Conservation (phyloP, 2,888 invertebrate genomes). For the Julus scanicus region DNA sequence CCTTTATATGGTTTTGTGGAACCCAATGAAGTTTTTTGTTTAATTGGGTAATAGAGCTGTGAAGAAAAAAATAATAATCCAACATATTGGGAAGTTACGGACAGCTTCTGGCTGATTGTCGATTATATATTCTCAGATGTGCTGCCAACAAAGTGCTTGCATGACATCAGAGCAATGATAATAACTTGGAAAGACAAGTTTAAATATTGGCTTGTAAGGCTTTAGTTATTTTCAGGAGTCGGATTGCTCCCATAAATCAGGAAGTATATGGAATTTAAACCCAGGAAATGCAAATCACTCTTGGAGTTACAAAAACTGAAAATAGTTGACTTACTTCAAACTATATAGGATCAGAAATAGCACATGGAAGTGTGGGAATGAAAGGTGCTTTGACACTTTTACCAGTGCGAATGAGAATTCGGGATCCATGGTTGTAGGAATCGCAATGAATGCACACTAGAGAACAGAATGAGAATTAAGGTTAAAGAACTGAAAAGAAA, state of each 20-base stretch:
- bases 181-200: no score
- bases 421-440: background rate
- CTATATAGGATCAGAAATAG: background rate
- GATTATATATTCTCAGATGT: no score
- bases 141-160: no score
- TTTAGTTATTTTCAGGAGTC: no score
- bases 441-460: background rate
- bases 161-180: no score
- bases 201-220: background rate
- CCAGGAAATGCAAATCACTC: background rate
- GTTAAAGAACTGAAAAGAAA: background rate
- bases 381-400: background rate
- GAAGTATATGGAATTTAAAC: background rate
- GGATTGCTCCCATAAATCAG: no score
- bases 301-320: background rate
- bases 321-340: slow-evolving; percentile 6
- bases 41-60: no score
- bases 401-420: background rate
- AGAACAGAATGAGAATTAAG: slow-evolving; percentile 8
- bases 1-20: no score
- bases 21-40: no score
- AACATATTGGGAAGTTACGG: no score
- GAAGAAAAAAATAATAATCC: no score
- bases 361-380: background rate
- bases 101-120: no score